These are phyloP conservation scores for Dolichomitus sp. DNA, from an alignment of 2,888 invertebrate genomes.

Conservation along the genomic window DNA sequence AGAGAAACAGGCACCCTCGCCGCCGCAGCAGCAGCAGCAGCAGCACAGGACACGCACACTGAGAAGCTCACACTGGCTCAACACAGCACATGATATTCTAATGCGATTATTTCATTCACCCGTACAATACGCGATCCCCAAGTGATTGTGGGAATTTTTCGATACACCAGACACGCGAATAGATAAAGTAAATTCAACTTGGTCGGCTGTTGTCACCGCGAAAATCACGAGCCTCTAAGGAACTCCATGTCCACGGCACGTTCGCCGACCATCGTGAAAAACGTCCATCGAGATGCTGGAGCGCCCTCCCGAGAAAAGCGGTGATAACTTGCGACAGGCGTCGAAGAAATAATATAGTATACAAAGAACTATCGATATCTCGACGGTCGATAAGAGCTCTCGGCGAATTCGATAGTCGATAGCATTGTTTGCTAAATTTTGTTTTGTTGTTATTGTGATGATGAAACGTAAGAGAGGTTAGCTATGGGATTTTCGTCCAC, in stretches of 20 bases:
- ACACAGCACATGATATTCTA: constrained; percentile 39
- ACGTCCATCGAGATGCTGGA: constrained; percentile 44
- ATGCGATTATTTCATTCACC: constrained; percentile 8
- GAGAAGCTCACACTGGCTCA: constrained; percentile 54
- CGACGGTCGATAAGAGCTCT: constrained; percentile 21
- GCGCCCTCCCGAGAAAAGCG: constrained; percentile 26
- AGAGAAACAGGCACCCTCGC: constrained; percentile 59
- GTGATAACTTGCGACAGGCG: constrained; percentile 10
- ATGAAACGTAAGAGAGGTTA: background rate
- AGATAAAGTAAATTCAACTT: constrained; percentile 33
- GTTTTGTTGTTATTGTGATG: background rate
- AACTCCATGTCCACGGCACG: constrained; percentile 79
- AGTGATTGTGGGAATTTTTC: background rate
- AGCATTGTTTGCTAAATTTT: background rate
- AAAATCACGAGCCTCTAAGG: constrained; percentile 74
- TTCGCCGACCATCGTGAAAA: constrained; percentile 82
- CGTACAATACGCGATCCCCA: background rate
- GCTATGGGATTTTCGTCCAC: background rate
- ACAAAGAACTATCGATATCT: background rate
- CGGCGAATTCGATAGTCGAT: constrained; percentile 1
- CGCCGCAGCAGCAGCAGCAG: constrained; percentile 57
- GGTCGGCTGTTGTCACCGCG: constrained; percentile 71
- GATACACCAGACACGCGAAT: constrained; percentile 6
- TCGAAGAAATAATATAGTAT: background rate
- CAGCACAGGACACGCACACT: constrained; percentile 62